These are phyloP conservation scores for Battus philenor DNA, from an alignment of 1,140 invertebrate species.

Conservation along the genomic window DNA sequence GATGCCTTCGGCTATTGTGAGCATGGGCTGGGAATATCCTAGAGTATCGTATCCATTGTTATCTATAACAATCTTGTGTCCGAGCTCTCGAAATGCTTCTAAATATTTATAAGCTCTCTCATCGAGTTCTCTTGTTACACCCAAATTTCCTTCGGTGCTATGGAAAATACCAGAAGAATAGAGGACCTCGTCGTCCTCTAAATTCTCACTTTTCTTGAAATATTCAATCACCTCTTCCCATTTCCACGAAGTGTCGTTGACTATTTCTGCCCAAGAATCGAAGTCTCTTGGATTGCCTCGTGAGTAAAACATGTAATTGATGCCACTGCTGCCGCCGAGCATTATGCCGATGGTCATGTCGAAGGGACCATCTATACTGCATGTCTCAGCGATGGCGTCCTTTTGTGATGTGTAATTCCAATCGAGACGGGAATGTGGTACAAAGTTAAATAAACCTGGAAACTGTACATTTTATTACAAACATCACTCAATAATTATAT, in stretches of 20 bases:
- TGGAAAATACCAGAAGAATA: constrained; percentile 1
- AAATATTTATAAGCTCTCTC: constrained; percentile 6
- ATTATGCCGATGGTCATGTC: constrained; percentile 13
- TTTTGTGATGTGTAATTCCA: constrained; percentile 11
- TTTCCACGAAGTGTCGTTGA: constrained; percentile 13
- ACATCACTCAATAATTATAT: too few relatives aligned
- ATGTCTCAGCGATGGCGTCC: constrained; percentile 2
- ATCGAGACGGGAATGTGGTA: neutral
- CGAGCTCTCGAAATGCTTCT: constrained; percentile 9
- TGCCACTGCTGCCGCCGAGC: constrained; percentile 16
- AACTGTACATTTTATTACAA: constrained; percentile 12
- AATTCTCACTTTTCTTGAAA: constrained; percentile 16
- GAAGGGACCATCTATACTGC: neutral
- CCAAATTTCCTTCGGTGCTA: constrained; percentile 12
- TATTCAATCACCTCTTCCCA: constrained; percentile 13
- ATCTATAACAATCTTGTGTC: constrained; percentile 11
- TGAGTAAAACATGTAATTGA: constrained; percentile 14
- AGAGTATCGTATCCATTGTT: constrained; percentile 1
- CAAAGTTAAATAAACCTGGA: constrained; percentile 3
- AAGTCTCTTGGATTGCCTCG: constrained; percentile 18
- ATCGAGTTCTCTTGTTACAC: neutral
- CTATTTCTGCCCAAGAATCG: constrained; percentile 9
- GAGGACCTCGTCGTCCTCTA: constrained; percentile 6
- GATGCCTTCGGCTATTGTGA: constrained; percentile 8
- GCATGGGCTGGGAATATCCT: constrained; percentile 8